Base-by-base conservation (phyloP, 1,140 invertebrate genomes). In the Drosophila miranda region DNA sequence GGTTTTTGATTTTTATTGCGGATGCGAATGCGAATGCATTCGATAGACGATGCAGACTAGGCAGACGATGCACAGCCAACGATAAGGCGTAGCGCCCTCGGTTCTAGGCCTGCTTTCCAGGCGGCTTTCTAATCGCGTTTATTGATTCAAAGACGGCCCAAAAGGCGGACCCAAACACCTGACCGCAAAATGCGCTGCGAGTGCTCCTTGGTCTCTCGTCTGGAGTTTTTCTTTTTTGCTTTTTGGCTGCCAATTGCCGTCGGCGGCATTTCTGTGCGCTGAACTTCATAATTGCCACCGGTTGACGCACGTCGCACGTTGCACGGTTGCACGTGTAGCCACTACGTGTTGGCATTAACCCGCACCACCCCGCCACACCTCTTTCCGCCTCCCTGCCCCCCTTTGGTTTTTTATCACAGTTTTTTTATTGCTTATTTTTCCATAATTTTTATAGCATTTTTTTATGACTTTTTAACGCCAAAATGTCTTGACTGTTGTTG, bases 211-310 rank as follows among this genome's bases (percentile, higher is more conserved):
- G 34, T 13, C 34, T 38, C 9, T 16, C 16, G 34, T 38, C 34
- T 38, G 34, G 8, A 4, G 34, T 38, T 34, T 34, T 34, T 8
- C 30, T 34, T 64, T 66, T 67, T 66, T 73, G 56, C 73, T 51
- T 53, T 64, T 66, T 80, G 81, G 81, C 76, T 84, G 80, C 77
- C 59, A 73, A 54, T 83, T 54, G 62, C 51, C 61, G 75, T 48
- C 75, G 57, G 62, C 53, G 55, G 79, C 79, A 78, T 73, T 52
- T 80, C 62, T 34, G 62, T 34, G 63, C 66, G 59, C 62, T 70
- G 80, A 72, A 83, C 76, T 80, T 83, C 77, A 83, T 83, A 87
- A 86, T 87, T 86, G 81, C 82, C 74, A 67, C 82, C 70, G 61
- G 64, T 86, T 87, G 81, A 86, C 78, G 82, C 82, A 81, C 78